Percentiles rank a stretch among this genome's conserved stretches.
Evolutionary conservation across 2,113 vertebrate genomes (phyloP).

Genomic region (Sylvia atricapilla): DNA sequence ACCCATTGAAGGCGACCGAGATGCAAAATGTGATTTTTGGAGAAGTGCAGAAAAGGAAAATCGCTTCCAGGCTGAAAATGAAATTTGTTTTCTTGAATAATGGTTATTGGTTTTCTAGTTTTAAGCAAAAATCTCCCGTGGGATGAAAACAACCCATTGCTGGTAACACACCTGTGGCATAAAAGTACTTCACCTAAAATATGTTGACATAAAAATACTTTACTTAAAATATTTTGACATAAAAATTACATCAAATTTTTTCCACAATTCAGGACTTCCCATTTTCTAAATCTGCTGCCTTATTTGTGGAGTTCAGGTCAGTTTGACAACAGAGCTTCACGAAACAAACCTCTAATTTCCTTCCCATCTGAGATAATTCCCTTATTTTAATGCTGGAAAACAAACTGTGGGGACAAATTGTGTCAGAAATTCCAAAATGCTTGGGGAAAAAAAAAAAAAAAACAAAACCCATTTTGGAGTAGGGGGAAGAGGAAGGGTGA

Average conservation of each 20-base stretch:
- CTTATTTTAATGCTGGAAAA: neutral
- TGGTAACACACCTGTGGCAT: neutral
- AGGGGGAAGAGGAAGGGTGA: too few species aligned
- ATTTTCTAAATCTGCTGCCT: neutral
- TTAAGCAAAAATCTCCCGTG: neutral
- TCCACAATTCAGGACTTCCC: neutral
- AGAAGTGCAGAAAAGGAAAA: neutral
- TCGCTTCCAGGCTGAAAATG: neutral
- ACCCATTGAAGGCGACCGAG: neutral
- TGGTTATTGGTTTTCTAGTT: conserved; percentile 9
- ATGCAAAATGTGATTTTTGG: neutral
- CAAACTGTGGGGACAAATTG: neutral
- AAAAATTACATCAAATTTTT: neutral
- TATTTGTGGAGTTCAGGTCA: neutral
- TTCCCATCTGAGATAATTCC: neutral
- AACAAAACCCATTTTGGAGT: too few species aligned
- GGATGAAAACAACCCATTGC: neutral
- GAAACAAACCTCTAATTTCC: neutral
- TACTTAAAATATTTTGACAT: neutral
- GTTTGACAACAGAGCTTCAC: neutral
- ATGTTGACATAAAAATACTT: neutral
- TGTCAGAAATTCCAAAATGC: neutral
- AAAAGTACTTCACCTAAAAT: neutral
- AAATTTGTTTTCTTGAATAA: neutral
- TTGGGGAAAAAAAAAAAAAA: too few species aligned